These are phyloP conservation scores for Carpatolechia fugitivella DNA, from an alignment of 2,888 invertebrate species.

Conservation along the genomic window DNA sequence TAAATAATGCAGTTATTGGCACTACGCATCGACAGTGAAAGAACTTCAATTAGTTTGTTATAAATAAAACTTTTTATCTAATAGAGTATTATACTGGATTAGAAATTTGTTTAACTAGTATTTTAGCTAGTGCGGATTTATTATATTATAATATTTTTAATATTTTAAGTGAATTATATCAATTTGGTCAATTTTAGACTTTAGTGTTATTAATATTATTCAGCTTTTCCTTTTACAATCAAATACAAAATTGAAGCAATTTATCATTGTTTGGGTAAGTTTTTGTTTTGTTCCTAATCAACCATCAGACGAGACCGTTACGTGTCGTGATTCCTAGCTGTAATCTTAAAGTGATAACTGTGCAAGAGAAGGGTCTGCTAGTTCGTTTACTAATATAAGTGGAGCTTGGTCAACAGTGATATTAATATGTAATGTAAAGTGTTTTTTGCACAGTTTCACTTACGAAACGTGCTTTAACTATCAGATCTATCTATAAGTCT, in stretches of 20 bases:
- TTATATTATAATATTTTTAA: conserved; percentile 51
- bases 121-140: conserved; percentile 48
- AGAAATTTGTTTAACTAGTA: conserved; percentile 45
- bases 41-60: conserved; percentile 39
- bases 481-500: conserved; percentile 49
- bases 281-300: neutral
- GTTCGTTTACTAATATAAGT: conserved; percentile 44
- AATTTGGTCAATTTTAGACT: conserved; percentile 79
- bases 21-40: conserved; percentile 60
- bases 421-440: conserved; percentile 58
- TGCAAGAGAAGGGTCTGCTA: conserved; percentile 58
- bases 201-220: conserved; percentile 60
- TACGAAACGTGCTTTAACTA: conserved; percentile 55
- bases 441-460: conserved; percentile 69
- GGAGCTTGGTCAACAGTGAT: conserved; percentile 68
- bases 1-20: conserved; percentile 79
- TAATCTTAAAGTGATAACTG: conserved; percentile 60
- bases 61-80: conserved; percentile 36
- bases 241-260: neutral
- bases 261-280: neutral
- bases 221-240: conserved; percentile 33
- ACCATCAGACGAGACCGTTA: neutral
- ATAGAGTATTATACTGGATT: conserved; percentile 41
- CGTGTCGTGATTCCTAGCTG: conserved; percentile 34
- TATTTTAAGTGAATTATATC: conserved; percentile 74